Conservation (phyloP, 1,140 invertebrate species). For the Stegodyphus mimosarum region DNA sequence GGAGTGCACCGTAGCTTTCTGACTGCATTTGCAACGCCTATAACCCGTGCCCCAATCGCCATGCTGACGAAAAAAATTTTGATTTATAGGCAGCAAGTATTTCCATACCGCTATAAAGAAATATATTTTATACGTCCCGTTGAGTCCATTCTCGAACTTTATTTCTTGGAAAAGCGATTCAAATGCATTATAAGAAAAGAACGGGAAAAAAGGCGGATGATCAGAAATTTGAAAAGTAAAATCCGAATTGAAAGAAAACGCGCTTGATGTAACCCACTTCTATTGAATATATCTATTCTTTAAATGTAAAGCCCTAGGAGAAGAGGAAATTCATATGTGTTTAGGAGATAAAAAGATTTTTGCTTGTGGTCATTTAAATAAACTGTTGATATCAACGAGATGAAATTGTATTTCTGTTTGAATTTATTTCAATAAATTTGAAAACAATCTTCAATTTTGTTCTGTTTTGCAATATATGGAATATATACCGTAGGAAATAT, state of each 20-base stretch:
- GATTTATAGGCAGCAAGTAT: conserved; percentile 16
- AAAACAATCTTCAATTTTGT: too few relatives aligned
- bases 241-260: conserved; percentile 50
- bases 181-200: conserved; percentile 31
- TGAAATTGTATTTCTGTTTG: too few relatives aligned
- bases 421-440: too few relatives aligned
- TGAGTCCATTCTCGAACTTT: conserved; percentile 46
- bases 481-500: too few relatives aligned
- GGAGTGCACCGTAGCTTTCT: too few relatives aligned
- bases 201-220: conserved; percentile 15
- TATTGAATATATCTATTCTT: conserved; percentile 25
- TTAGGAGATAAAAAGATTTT: neutral
- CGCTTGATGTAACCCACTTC: conserved; percentile 19
- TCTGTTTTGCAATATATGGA: too few relatives aligned
- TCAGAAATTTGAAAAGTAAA: conserved; percentile 52
- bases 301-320: neutral
- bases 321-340: neutral
- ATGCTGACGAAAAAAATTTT: neutral
- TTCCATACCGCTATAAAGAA: conserved; percentile 38
- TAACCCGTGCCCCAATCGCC: too few relatives aligned
- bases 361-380: too few relatives aligned
- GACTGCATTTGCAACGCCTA: too few relatives aligned
- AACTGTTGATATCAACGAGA: too few relatives aligned
- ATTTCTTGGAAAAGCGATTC: conserved; percentile 50
- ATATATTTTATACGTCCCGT: conserved; percentile 41